These are phyloP conservation scores for Nothoprocta pentlandii DNA, from an alignment of 2,113 vertebrate genomes.

Conservation along the genomic window DNA sequence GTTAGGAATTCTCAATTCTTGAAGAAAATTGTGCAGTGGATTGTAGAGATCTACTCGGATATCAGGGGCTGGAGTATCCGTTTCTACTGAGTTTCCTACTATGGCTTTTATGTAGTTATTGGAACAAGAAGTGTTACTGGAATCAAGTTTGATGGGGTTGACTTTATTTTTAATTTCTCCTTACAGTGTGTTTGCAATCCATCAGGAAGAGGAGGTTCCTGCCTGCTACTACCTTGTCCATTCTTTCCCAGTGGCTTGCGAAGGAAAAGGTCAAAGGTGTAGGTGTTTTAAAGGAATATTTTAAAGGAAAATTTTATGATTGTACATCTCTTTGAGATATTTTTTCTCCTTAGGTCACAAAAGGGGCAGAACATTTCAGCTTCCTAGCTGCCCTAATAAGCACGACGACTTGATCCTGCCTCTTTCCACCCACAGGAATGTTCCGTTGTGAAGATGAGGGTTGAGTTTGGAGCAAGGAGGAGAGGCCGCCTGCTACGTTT, in stretches of 20 bases:
- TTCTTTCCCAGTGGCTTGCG: background rate
- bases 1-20: background rate
- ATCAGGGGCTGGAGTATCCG: rapidly evolving
- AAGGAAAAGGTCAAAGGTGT: background rate
- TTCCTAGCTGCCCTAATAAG: background rate
- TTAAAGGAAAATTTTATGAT: background rate
- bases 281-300: background rate
- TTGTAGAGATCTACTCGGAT: background rate
- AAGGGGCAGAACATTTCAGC: background rate
- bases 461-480: background rate
- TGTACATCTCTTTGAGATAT: background rate
- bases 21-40: background rate
- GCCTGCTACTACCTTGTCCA: background rate
- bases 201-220: background rate
- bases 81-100: background rate
- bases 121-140: background rate
- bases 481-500: background rate
- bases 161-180: background rate
- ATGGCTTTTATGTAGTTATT: background rate
- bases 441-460: background rate
- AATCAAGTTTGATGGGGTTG: background rate
- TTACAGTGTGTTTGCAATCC: background rate
- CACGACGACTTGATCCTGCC: background rate
- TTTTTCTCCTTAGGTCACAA: background rate
- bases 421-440: background rate